Conservation (phyloP, 1,140 invertebrate species). For the Dendrolimus kikuchii region DNA sequence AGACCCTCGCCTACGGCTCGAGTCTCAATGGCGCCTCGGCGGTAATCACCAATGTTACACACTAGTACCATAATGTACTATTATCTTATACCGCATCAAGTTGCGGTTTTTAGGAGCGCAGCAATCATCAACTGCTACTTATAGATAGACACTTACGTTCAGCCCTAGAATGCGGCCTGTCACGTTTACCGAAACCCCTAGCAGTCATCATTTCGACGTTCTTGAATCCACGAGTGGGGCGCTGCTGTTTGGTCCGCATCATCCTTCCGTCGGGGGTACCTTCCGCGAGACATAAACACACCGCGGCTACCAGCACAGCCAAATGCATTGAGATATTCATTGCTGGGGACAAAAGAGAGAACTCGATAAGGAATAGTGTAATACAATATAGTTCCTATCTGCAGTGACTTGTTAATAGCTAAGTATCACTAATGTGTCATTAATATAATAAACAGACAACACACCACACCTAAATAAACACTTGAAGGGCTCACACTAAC, state of each 20-base stretch:
- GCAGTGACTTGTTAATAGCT: too few relatives aligned
- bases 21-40: too few relatives aligned
- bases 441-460: too few relatives aligned
- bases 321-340: slow-evolving; percentile 59
- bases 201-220: slow-evolving; percentile 74
- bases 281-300: slow-evolving; percentile 47
- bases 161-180: slow-evolving; percentile 34
- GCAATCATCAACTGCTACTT: too few relatives aligned
- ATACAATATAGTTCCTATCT: background rate
- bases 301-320: slow-evolving; percentile 36
- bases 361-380: background rate
- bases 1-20: too few relatives aligned
- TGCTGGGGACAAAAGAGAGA: slow-evolving; percentile 23
- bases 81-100: too few relatives aligned
- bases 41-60: too few relatives aligned
- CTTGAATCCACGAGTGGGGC: slow-evolving; percentile 73
- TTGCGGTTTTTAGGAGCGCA: too few relatives aligned
- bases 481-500: too few relatives aligned
- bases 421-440: too few relatives aligned
- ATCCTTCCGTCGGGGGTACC: slow-evolving; percentile 43
- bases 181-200: slow-evolving; percentile 72
- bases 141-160: slow-evolving; percentile 47
- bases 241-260: slow-evolving; percentile 62
- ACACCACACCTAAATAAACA: too few relatives aligned
- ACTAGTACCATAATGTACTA: too few relatives aligned